These are phyloP conservation scores for Arvicanthis niloticus DNA, from an alignment of 2,113 vertebrate genomes.

Conservation along the genomic window DNA sequence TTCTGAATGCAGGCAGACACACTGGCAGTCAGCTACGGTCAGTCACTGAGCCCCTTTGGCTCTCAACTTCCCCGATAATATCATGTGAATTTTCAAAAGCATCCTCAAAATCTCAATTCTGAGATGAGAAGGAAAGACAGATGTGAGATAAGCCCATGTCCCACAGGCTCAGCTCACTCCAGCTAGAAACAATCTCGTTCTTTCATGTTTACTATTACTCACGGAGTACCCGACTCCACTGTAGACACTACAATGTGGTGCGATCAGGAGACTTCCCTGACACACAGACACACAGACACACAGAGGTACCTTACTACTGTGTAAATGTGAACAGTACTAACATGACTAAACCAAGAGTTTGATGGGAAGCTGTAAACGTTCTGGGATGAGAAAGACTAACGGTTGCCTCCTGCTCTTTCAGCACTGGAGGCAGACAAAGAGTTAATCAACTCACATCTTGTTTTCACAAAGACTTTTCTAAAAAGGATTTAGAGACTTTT, in stretches of 20 bases:
- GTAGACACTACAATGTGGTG: not conserved
- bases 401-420: constrained; percentile 69
- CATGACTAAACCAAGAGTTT: constrained; percentile 42
- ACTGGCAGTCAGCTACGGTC: not conserved
- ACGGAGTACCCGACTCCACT: constrained; percentile 9
- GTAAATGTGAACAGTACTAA: not conserved
- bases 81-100: not conserved
- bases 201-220: constrained; percentile 42
- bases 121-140: not conserved
- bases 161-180: not conserved
- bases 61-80: not conserved
- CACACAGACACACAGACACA: constrained; percentile 39
- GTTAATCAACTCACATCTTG: constrained; percentile 88
- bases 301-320: constrained; percentile 39
- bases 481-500: constrained; percentile 88
- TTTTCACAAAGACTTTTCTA: constrained; percentile 88
- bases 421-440: constrained; percentile 80
- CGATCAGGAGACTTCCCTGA: constrained; percentile 43
- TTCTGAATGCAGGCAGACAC: not conserved
- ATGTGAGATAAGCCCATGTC: not conserved
- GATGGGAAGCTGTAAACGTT: constrained; percentile 59
- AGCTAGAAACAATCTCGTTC: not conserved
- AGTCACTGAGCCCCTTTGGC: not conserved
- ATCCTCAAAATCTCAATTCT: not conserved
- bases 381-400: constrained; percentile 71